A percentile compares a stretch with the other conserved stretches of the same genome.
phyloP scores from a whole-genome alignment of 2,797 vertebrate genomes.

The Neoniphon sammara region DNA sequence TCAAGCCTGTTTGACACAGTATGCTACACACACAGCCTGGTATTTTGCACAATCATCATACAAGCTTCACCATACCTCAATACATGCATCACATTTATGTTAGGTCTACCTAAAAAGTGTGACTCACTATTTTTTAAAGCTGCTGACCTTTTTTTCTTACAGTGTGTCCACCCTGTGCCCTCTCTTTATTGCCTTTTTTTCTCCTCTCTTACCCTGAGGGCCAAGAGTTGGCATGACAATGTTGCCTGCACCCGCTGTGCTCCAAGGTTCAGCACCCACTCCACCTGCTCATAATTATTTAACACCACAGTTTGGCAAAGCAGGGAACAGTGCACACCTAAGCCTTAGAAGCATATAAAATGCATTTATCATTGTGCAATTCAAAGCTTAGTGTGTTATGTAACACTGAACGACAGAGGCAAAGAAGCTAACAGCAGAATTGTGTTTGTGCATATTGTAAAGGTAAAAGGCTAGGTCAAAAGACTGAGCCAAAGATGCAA shows the following conservation, averaged over 20 bases:
- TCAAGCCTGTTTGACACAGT: conserved; percentile 20
- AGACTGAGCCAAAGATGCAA: no score
- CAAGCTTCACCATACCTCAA: background rate
- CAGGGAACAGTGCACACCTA: conserved; percentile 36
- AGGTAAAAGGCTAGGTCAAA: no score
- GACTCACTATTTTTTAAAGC: conserved; percentile 35
- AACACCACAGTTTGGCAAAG: conserved; percentile 54
- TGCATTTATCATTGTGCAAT: conserved; percentile 60
- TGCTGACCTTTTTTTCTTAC: conserved; percentile 24
- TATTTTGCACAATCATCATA: conserved; percentile 33
- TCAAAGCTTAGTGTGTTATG: conserved; percentile 24
- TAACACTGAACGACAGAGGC: background rate
- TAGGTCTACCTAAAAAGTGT: conserved; percentile 20
- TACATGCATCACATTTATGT: background rate
- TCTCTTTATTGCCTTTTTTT: conserved; percentile 18
- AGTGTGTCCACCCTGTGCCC: conserved; percentile 3
- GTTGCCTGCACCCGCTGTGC: conserved; percentile 26
- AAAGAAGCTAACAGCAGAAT: no score
- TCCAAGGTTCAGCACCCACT: conserved; percentile 47
- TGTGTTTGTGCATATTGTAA: no score
- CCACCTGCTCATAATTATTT: conserved; percentile 72
- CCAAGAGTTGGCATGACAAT: conserved; percentile 46
- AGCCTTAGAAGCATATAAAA: conserved; percentile 60
- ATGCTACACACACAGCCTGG: conserved; percentile 22
- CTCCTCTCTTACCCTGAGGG: conserved; percentile 28